phyloP scores from a whole-genome alignment of 2,888 invertebrate species.

The Cryptus armator region DNA sequence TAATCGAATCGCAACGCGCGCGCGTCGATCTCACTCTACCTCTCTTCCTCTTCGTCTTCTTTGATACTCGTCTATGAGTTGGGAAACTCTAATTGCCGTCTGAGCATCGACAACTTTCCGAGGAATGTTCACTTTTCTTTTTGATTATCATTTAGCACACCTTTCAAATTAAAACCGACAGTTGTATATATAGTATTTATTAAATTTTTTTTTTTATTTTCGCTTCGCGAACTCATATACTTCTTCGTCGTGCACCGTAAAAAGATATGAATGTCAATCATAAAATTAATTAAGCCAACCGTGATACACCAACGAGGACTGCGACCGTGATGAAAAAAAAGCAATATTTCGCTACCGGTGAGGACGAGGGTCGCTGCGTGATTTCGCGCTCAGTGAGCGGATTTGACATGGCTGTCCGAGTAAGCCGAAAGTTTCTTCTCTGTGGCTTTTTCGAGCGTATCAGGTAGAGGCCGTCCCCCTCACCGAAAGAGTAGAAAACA shows the following conservation, averaged over 20 bases:
- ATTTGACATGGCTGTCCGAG: conserved; percentile 47
- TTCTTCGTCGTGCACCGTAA: not conserved
- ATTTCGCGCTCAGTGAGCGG: conserved; percentile 50
- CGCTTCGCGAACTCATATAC: not conserved
- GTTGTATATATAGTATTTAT: not conserved
- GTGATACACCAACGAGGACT: not conserved
- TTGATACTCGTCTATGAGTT: not conserved
- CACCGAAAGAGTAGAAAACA: conserved; percentile 12
- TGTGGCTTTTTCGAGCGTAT: not conserved
- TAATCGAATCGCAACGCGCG: conserved; percentile 57
- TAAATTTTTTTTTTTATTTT: not conserved
- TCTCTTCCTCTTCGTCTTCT: not conserved
- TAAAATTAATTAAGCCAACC: conserved; percentile 22
- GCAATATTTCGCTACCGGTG: not conserved
- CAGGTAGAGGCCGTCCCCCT: not conserved
- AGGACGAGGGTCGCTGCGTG: not conserved
- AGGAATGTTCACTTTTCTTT: conserved; percentile 32
- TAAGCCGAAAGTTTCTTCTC: conserved; percentile 46
- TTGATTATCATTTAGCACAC: not conserved
- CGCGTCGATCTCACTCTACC: conserved; percentile 5
- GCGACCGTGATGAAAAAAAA: not conserved
- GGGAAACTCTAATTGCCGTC: not conserved
- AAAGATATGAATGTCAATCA: conserved; percentile 23
- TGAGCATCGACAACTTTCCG: conserved; percentile 13
- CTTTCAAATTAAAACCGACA: not conserved